These are phyloP conservation scores for Pipistrellus pipistrellus DNA, from an alignment of 2,797 vertebrate genomes.

Conservation along the genomic window DNA sequence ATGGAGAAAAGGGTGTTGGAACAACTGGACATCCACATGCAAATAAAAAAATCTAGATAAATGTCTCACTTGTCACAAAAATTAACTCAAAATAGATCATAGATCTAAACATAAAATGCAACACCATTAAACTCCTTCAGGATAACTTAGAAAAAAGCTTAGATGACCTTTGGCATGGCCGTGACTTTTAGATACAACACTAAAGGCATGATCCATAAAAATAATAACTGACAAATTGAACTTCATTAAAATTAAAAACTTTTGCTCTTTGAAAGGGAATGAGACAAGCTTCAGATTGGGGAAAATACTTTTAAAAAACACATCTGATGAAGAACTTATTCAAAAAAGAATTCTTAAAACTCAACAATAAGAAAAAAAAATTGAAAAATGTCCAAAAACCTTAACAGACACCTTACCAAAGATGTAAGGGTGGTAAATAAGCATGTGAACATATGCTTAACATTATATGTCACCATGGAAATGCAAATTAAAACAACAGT, in stretches of 20 bases:
- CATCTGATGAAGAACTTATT: not conserved
- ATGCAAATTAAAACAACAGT: not conserved
- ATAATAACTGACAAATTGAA: not conserved
- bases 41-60: not conserved
- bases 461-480: not conserved
- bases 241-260: not conserved
- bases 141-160: not conserved
- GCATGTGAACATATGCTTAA: not conserved
- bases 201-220: not conserved
- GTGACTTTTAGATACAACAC: not conserved
- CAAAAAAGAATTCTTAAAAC: not conserved
- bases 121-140: not conserved
- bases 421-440: not conserved
- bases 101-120: conserved; percentile 5
- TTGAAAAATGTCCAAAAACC: not conserved
- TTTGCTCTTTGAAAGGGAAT: not conserved
- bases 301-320: not conserved
- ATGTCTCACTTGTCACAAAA: not conserved
- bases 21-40: not conserved
- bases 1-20: not conserved
- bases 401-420: not conserved
- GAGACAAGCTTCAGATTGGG: not conserved
- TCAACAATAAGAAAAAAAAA: conserved; percentile 13
- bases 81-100: not conserved
- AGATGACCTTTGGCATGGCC: not conserved